A percentile compares a stretch with the other conserved stretches of the same genome.
Conservation (phyloP, 2,113 vertebrate genomes). For the Shinisaurus crocodilurus region DNA sequence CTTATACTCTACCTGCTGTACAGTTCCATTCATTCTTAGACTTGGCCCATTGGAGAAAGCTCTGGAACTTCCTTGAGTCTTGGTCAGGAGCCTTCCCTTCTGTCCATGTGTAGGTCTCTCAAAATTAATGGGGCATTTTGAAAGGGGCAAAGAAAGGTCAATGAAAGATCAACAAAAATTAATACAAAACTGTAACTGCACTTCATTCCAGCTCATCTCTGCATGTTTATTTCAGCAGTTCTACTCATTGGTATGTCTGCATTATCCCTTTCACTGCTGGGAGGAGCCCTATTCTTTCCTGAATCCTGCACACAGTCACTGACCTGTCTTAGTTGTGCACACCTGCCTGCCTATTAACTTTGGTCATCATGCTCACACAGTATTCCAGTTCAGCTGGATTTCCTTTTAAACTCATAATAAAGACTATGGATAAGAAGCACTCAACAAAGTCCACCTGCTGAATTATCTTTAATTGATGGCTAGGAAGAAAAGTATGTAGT, state of each 20-base stretch:
- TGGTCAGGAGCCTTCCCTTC: neutral
- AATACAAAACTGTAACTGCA: neutral
- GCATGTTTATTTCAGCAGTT: neutral
- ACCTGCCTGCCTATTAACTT: neutral
- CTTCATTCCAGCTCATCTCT: too few relatives aligned
- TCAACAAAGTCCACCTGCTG: neutral
- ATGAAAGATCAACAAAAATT: neutral
- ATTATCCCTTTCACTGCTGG: neutral
- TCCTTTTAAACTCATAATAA: neutral
- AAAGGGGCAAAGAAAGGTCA: neutral
- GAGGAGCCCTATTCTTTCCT: neutral
- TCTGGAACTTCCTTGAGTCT: neutral
- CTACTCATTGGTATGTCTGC: neutral
- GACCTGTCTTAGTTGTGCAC: neutral
- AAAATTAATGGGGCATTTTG: neutral
- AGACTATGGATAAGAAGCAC: neutral
- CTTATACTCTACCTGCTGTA: neutral
- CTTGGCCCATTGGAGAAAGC: neutral
- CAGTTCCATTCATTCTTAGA: neutral
- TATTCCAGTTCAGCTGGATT: conserved; percentile 1
- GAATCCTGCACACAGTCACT: neutral
- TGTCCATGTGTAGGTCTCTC: neutral
- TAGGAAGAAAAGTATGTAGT: neutral
- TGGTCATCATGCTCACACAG: neutral
- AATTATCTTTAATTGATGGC: neutral